Evolutionary conservation across 1,140 invertebrate genomes (phyloP).

Genomic region (Helicoverpa zea): DNA sequence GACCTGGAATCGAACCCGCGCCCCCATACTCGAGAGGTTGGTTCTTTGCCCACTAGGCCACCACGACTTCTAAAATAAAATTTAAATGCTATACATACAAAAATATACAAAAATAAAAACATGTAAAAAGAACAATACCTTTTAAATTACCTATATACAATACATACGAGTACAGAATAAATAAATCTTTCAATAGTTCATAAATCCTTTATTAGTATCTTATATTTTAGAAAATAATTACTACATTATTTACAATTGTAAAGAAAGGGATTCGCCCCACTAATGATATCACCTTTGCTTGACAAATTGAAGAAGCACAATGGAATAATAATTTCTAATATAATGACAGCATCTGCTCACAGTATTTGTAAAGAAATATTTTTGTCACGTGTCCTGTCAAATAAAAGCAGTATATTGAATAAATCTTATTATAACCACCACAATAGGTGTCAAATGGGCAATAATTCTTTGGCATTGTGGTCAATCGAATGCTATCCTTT

Average conservation of each 20-base stretch:
- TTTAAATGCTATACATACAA: too few relatives aligned
- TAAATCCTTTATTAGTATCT: constrained; percentile 45
- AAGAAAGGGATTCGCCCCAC: constrained; percentile 24
- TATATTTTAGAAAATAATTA: constrained; percentile 19
- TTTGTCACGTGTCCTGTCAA: constrained; percentile 73
- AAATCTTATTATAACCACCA: constrained; percentile 77
- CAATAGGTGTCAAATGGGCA: constrained; percentile 77
- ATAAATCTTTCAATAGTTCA: constrained; percentile 53
- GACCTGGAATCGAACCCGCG: too few relatives aligned
- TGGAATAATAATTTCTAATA: constrained; percentile 42
- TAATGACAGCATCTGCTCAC: constrained; percentile 70
- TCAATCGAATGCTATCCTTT: constrained; percentile 54
- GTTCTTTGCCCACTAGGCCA: too few relatives aligned
- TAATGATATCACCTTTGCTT: constrained; percentile 30
- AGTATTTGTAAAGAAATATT: constrained; percentile 61
- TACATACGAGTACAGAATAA: too few relatives aligned
- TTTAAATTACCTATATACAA: too few relatives aligned
- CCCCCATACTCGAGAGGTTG: too few relatives aligned
- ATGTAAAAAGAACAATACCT: too few relatives aligned
- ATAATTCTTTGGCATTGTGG: constrained; percentile 74
- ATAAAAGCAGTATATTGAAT: constrained; percentile 75
- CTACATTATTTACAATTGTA: constrained; percentile 22
- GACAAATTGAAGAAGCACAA: constrained; percentile 46
- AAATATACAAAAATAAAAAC: too few relatives aligned
- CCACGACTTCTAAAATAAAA: too few relatives aligned